Conservation (phyloP, 2,797 vertebrate species). For the Fistularia tabacaria region DNA sequence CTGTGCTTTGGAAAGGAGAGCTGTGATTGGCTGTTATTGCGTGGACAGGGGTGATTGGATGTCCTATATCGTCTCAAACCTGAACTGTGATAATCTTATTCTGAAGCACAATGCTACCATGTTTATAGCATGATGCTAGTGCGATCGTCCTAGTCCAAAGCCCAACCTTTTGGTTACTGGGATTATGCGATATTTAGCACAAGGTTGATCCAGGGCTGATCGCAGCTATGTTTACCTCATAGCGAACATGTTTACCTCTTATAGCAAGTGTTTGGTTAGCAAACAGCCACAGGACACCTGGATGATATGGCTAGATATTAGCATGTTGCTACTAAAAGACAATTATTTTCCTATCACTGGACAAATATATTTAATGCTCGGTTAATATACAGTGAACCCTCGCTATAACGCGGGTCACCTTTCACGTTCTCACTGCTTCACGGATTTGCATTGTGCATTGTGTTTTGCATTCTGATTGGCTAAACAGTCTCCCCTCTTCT, state of each 20-base stretch:
- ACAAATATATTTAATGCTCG: not conserved
- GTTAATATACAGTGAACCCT: too few species aligned
- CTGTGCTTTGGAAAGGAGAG: not conserved
- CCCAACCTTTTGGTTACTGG: constrained; percentile 9
- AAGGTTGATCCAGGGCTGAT: constrained; percentile 4
- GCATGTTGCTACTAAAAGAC: too few species aligned
- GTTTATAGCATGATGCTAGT: constrained; percentile 23
- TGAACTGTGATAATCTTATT: constrained; percentile 3
- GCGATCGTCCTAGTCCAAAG: constrained; percentile 7
- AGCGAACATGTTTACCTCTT: not conserved
- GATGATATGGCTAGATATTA: not conserved
- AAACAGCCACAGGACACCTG: not conserved
- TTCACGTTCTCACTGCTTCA: too few species aligned
- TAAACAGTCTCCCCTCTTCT: too few species aligned
- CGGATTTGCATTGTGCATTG: too few species aligned
- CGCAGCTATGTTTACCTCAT: not conserved
- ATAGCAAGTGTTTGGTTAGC: constrained; percentile 2
- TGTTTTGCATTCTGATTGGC: too few species aligned
- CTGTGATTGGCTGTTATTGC: constrained; percentile 12
- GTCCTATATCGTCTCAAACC: not conserved
- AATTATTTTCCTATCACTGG: too few species aligned
- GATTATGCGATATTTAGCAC: constrained; percentile 5
- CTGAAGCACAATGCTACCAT: constrained; percentile 35
- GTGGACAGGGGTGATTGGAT: constrained; percentile 5
- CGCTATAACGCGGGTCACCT: too few species aligned